A percentile compares a stretch with the other conserved stretches of the same genome.
phyloP scores from a whole-genome alignment of 2,113 vertebrate genomes.

The Rhadina sibilatrix region DNA sequence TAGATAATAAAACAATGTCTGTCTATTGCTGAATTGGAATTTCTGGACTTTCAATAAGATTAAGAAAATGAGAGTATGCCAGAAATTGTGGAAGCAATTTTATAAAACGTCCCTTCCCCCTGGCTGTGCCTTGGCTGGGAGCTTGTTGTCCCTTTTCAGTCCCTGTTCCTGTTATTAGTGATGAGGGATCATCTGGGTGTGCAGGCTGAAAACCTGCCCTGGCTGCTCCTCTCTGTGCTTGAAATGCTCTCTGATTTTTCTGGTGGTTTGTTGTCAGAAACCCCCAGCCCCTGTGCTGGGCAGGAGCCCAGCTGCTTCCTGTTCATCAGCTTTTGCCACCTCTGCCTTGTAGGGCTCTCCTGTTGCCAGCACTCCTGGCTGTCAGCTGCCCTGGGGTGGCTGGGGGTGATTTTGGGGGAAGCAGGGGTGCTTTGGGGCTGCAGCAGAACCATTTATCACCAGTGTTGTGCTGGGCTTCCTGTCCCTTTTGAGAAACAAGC shows the following conservation, averaged over 20 bases:
- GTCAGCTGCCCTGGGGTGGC: background rate
- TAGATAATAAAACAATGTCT: background rate
- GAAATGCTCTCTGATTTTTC: background rate
- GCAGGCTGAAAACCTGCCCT: background rate
- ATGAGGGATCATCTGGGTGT: background rate
- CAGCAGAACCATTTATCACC: background rate
- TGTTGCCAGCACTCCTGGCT: background rate
- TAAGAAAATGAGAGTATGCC: no score
- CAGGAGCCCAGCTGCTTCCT: background rate
- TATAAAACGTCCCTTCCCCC: background rate
- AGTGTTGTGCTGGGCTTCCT: background rate
- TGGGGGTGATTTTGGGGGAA: background rate
- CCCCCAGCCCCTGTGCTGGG: no score
- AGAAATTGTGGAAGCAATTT: no score
- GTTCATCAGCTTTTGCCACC: fast-evolving
- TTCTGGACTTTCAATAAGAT: no score
- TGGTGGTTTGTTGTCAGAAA: background rate
- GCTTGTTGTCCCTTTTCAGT: background rate
- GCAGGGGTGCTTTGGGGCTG: background rate
- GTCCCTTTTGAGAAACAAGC: background rate
- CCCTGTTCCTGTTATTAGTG: background rate
- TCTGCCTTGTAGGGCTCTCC: background rate
- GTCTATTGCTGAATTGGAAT: background rate
- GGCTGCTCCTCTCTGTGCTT: background rate
- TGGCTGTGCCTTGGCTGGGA: background rate